Base-by-base conservation (phyloP, 2,797 vertebrate genomes). In the Sebastes vulpes region DNA sequence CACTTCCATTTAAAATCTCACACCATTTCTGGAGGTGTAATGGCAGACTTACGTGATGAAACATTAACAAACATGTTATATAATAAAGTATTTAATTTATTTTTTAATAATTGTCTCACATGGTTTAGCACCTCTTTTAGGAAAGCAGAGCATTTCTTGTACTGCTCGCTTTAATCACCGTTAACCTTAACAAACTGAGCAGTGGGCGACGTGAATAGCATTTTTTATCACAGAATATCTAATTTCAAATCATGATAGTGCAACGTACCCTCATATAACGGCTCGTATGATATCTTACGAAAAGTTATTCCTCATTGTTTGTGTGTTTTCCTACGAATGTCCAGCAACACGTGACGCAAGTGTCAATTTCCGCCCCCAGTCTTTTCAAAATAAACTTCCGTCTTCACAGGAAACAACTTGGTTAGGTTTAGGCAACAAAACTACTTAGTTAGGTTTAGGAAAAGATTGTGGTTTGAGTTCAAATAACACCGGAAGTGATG, bases 1-100 rank as follows among this genome's bases (percentile, higher is more conserved):
- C 60, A 53, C 5, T 25, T 31, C 16, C 14, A n/a, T 64, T 60
- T 46, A 63, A 38, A 65, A 76, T 68, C 46, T 82, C 64, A 71
- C 68, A 83, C 60, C 21, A 53, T 6, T 48, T 68, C 53, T 28
- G 32, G 29, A 54, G 61, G 18, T 54, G 58, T 35, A 73, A 35
- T 74, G 5, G 10, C 26, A 21, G 20, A 8, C 10, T 48, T 66
- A 16, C 48, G 56, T 56, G 23, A 5, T 68, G 4, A 81, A 18
- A 64, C 48, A 81, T 9, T 38, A 46, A 42, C 18, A 29, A 46
- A 31, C 8, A 60, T 8, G 1, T 74, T 68, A 75, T 52, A 31
- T 38, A 75, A 71, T 38, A 64, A 53, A 1, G 1, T 25, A 46
- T 69, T 31, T 18, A 29, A 65, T 83, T 6, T 9, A 21, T 57